Percentiles rank a stretch among this genome's conserved stretches.
These are phyloP conservation scores for human (Homo sapiens) DNA, from an alignment of 2,113 vertebrate species.

Conservation along the genomic window DNA sequence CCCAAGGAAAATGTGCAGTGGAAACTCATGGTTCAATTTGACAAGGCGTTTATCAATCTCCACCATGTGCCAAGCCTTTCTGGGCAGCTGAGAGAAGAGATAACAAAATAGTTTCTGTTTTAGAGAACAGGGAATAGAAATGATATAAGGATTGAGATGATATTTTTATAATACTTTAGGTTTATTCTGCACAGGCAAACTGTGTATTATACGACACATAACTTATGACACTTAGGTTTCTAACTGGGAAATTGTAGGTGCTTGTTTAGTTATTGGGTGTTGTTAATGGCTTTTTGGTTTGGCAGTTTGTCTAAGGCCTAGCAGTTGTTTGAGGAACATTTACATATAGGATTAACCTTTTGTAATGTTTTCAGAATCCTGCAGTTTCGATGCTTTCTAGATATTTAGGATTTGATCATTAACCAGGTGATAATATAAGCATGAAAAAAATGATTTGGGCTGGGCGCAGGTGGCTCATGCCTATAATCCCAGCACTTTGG, in stretches of 20 bases:
- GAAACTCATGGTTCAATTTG: not conserved
- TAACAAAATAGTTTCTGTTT: not conserved
- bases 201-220: not conserved
- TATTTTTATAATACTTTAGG: not conserved
- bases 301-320: not conserved
- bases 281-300: not conserved
- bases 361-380: not conserved
- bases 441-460: constrained; percentile 31
- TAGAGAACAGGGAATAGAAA: not conserved
- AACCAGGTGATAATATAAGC: not conserved
- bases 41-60: not conserved
- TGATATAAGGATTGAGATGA: not conserved
- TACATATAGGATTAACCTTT: not conserved
- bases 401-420: not conserved
- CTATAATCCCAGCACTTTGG: no score
- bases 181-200: not conserved
- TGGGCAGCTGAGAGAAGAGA: not conserved
- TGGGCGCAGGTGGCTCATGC: no score
- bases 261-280: not conserved
- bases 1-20: not conserved
- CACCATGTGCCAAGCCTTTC: not conserved
- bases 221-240: not conserved
- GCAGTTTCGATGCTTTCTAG: not conserved
- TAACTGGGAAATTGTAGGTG: not conserved
- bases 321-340: not conserved